These are phyloP conservation scores for Molanna angustata DNA, from an alignment of 2,888 invertebrate genomes.

Conservation along the genomic window DNA sequence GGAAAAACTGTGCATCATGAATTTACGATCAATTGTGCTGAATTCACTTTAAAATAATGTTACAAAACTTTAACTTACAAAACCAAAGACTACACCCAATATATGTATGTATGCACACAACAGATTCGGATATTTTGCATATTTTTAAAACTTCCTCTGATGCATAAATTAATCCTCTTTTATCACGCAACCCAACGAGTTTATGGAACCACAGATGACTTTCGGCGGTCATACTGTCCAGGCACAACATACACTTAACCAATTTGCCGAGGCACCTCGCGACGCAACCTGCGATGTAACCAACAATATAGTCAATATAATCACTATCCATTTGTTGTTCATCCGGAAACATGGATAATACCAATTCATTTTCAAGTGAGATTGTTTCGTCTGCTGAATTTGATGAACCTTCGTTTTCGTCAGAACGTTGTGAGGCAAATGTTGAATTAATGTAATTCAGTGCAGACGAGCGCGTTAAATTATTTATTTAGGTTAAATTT, in stretches of 20 bases:
- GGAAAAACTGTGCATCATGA: too few relatives aligned
- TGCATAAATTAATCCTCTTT: background rate
- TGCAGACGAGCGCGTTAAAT: background rate
- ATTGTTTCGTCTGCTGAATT: slow-evolving; percentile 3
- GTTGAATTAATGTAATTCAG: background rate
- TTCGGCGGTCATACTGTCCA: background rate
- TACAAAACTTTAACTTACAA: too few relatives aligned
- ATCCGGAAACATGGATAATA: background rate
- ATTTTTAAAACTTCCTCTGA: background rate
- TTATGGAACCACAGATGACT: background rate
- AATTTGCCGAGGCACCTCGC: background rate
- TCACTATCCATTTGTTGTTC: background rate
- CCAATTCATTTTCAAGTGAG: too few relatives aligned
- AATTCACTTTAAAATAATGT: too few relatives aligned
- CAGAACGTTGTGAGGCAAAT: slow-evolving; percentile 3
- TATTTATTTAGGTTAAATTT: background rate
- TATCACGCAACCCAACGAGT: background rate
- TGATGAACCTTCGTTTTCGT: background rate
- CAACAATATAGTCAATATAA: background rate
- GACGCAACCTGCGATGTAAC: background rate
- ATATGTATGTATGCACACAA: background rate
- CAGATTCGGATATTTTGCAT: background rate
- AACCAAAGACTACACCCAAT: too few relatives aligned
- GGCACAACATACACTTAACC: background rate
- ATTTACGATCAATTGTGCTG: too few relatives aligned